Evolutionary conservation across 2,888 invertebrate species (phyloP), one percentile per base, ranked within the genome.

Genomic region (Netelia fuscicornis): DNA sequence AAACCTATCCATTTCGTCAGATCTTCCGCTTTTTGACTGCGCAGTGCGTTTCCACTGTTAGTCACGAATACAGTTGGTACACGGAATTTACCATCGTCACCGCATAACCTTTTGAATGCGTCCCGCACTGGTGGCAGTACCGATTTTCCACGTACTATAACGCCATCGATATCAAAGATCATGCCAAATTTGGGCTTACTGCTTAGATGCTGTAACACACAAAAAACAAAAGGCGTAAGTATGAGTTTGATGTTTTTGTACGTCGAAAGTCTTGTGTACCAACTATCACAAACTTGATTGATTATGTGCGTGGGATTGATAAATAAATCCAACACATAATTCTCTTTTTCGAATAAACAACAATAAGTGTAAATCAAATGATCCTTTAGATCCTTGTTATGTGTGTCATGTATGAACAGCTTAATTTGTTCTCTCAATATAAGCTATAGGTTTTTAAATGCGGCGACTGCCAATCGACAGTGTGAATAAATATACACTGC

Each of bases 101-200:
- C 95, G 9, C 94, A 94, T 17, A 96, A 92, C 65, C 94, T 92
- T 30, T 94, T 92, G 90, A 96, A 96, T 1, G 95, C 95, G 84
- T 96, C 95, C 76, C 94, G 94, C 1, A 96, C 96, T 17, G 95
- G 94, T 11, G 96, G 95, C 62, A 96, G 90, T 8, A 96, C 94
- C 77, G 94, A 94, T 85, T 94, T 94, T 0, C 96, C 96, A 71
- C 96, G 93, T 2, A 95, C 95, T 88, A 96, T 95, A 0, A 96
- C 96, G 1, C 96, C 96, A 91, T 96, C 96, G 86, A 96, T 96
- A 90, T 96, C 96, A 90, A 96, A 96, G 54, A 96, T 93, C 67
- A 96, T 93, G n/a, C 96, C 96, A 92, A 96, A 96, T 52, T 92
- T 92, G 60, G 94, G 93, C 67, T 92, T 92, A 30, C 84, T 85